Conservation (phyloP, 2,113 vertebrate species). For the Cebidichthys violaceus region DNA sequence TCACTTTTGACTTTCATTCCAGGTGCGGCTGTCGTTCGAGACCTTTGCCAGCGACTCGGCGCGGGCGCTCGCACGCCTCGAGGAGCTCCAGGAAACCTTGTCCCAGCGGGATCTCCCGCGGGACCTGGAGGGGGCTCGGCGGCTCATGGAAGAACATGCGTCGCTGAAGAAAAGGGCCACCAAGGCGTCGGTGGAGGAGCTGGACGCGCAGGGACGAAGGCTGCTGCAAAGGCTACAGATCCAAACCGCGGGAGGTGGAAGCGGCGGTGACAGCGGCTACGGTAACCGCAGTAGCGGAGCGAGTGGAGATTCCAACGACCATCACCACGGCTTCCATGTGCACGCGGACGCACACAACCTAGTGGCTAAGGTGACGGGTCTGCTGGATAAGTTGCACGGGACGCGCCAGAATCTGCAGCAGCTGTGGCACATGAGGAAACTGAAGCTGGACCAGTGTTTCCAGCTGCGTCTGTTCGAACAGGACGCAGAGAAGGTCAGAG, state of each 20-base stretch:
- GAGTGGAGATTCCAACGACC: slow-evolving; percentile 86
- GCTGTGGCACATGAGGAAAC: slow-evolving; percentile 97
- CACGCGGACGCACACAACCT: slow-evolving; percentile 91
- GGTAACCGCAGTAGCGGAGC: slow-evolving; percentile 64
- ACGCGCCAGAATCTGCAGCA: slow-evolving; percentile 97
- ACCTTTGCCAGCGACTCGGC: slow-evolving; percentile 94
- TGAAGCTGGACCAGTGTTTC: slow-evolving; percentile 99
- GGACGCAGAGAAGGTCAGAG: slow-evolving; percentile 96
- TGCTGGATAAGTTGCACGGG: slow-evolving; percentile 95
- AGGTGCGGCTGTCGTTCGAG: slow-evolving; percentile 89
- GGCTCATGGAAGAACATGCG: slow-evolving; percentile 95
- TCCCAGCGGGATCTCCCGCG: slow-evolving; percentile 95
- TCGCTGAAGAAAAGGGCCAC: slow-evolving; percentile 95
- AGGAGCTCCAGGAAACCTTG: slow-evolving; percentile 96
- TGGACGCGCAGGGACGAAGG: slow-evolving; percentile 94
- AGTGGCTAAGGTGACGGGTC: slow-evolving; percentile 91
- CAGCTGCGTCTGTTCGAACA: slow-evolving; percentile 98
- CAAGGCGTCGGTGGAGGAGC: slow-evolving; percentile 95
- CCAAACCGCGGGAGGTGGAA: slow-evolving; percentile 63
- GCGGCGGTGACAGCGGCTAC: slow-evolving; percentile 58
- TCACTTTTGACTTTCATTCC: background rate
- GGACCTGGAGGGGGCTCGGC: slow-evolving; percentile 93
- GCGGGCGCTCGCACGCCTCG: slow-evolving; percentile 91
- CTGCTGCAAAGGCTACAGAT: slow-evolving; percentile 94
- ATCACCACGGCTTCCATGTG: slow-evolving; percentile 81